Conservation (phyloP, 2,113 vertebrate genomes). For the Megaleporinus macrocephalus region DNA sequence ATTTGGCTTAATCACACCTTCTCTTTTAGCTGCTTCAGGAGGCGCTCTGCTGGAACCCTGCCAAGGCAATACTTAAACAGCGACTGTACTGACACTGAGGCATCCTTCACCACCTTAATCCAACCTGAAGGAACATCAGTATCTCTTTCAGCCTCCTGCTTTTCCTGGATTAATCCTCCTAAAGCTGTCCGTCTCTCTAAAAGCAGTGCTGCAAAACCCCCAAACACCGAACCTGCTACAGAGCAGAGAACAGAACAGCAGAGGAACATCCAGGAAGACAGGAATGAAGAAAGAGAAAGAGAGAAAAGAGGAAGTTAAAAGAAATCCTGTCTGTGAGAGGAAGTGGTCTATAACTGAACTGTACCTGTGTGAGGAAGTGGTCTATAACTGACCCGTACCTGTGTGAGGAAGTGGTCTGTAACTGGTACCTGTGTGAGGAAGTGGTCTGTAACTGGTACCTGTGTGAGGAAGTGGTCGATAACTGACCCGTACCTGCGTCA, state of each 20-base stretch:
- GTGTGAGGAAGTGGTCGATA: no score
- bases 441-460: no score
- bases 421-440: no score
- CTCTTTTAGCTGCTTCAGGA: not conserved
- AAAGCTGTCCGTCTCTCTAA: not conserved
- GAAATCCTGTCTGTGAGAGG: no score
- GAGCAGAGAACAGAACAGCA: not conserved
- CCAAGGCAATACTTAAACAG: not conserved
- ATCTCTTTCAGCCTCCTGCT: not conserved
- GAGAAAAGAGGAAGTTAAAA: not conserved
- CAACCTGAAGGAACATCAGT: slow-evolving; percentile 3
- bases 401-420: slow-evolving; percentile 79
- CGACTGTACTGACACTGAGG: not conserved
- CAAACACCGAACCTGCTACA: not conserved
- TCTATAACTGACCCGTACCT: slow-evolving; percentile 54
- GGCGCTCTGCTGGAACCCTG: not conserved
- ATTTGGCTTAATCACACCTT: not conserved
- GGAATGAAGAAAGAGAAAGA: not conserved
- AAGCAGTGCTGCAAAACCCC: not conserved
- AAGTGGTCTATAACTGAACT: no score
- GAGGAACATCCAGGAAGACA: not conserved
- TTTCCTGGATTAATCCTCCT: slow-evolving; percentile 1
- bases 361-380: not conserved
- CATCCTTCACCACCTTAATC: not conserved
- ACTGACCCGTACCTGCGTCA: no score